Evolutionary conservation across 2,797 vertebrate genomes (phyloP).

Genomic region (Hoplostethus mediterraneus): DNA sequence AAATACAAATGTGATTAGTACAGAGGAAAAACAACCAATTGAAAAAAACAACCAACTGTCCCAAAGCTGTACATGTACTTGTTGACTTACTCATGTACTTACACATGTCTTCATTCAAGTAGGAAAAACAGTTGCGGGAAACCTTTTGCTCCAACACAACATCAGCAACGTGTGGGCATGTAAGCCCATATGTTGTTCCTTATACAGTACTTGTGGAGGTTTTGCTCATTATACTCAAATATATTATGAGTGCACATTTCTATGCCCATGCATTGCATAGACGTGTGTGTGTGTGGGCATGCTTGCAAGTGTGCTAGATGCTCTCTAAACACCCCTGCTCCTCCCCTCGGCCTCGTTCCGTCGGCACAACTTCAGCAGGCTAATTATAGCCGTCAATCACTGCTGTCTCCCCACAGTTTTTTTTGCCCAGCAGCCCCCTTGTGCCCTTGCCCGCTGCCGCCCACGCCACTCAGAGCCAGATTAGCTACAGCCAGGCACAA

Average conservation of each 20-base stretch:
- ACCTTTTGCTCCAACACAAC: neutral
- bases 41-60: no score
- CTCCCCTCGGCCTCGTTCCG: slow-evolving; percentile 72
- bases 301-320: slow-evolving; percentile 52
- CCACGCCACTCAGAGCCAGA: slow-evolving; percentile 71
- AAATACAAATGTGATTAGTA: no score
- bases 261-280: slow-evolving; percentile 31
- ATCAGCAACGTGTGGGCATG: neutral
- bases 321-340: slow-evolving; percentile 63
- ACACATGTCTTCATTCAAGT: neutral
- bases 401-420: slow-evolving; percentile 65
- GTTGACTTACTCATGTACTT: neutral
- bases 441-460: slow-evolving; percentile 72
- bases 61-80: neutral
- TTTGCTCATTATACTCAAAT: neutral
- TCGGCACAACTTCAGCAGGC: slow-evolving; percentile 68
- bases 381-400: slow-evolving; percentile 84
- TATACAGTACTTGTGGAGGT: neutral
- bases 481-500: slow-evolving; percentile 66
- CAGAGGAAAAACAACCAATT: no score
- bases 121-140: neutral
- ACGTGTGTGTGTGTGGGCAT: slow-evolving; percentile 16
- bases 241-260: neutral
- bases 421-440: slow-evolving; percentile 66
- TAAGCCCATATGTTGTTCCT: neutral